Percentiles rank a stretch among this genome's conserved stretches.
Conservation (phyloP, 2,113 vertebrate species). For the Pangasianodon gigas region DNA sequence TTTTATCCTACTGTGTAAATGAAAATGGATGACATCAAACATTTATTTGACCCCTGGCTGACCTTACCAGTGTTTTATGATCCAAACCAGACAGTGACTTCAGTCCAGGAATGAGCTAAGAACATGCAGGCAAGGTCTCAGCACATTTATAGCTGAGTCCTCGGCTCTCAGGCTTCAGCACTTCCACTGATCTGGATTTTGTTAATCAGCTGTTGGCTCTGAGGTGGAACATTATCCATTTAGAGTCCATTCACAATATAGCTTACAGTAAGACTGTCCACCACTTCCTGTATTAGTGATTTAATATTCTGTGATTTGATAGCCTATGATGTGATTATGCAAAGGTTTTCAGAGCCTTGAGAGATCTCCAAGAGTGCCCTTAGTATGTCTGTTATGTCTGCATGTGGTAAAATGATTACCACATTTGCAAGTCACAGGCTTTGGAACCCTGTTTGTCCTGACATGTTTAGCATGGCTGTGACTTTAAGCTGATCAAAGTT, state of each 20-base stretch:
- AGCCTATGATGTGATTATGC: neutral
- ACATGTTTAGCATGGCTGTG: slow-evolving; percentile 19
- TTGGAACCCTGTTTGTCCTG: neutral
- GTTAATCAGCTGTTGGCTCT: slow-evolving; percentile 9
- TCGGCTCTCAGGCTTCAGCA: neutral
- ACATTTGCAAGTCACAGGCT: neutral
- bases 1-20: neutral
- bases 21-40: neutral
- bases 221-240: slow-evolving; percentile 21
- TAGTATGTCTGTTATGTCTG: neutral
- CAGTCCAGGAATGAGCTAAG: neutral
- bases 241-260: slow-evolving; percentile 8
- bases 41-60: slow-evolving; percentile 5
- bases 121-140: neutral
- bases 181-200: slow-evolving; percentile 28
- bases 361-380: neutral
- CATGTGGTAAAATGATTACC: neutral
- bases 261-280: neutral
- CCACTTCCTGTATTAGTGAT: neutral
- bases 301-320: slow-evolving; percentile 3
- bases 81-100: neutral
- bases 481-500: slow-evolving; percentile 41
- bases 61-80: slow-evolving; percentile 8
- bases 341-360: neutral
- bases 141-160: neutral